These are phyloP conservation scores for Hypocryptadius cinnamomeus DNA, from an alignment of 2,113 vertebrate genomes.

Conservation along the genomic window DNA sequence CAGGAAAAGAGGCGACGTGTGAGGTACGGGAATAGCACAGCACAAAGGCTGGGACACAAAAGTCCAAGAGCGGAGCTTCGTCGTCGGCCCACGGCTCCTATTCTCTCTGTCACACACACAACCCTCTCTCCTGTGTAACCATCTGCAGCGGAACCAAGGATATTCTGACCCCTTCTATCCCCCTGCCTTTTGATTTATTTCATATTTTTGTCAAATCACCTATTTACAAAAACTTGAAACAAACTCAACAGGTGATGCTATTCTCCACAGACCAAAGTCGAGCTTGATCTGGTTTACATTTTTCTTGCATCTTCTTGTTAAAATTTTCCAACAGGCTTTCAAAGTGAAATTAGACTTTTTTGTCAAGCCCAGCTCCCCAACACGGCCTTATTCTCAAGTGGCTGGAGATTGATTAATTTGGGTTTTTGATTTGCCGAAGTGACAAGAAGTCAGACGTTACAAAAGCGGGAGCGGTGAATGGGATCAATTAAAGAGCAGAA, in stretches of 20 bases:
- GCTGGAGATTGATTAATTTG: conserved; percentile 65
- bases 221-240: conserved; percentile 66
- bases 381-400: conserved; percentile 48
- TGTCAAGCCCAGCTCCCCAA: conserved; percentile 52
- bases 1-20: background rate
- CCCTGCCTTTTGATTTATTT: conserved; percentile 52
- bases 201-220: conserved; percentile 61
- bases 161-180: conserved; percentile 52
- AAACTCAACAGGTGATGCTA: conserved; percentile 60
- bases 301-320: conserved; percentile 66
- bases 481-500: conserved; percentile 64
- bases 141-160: conserved; percentile 35
- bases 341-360: conserved; percentile 67
- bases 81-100: background rate
- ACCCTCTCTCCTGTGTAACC: conserved; percentile 32
- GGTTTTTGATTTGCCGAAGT: conserved; percentile 52
- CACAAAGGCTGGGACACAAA: conserved; percentile 23
- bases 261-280: conserved; percentile 58
- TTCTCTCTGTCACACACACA: conserved; percentile 16
- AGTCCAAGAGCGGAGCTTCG: background rate
- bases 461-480: conserved; percentile 44
- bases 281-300: conserved; percentile 68
- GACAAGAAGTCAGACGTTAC: conserved; percentile 48
- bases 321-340: conserved; percentile 66
- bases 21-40: background rate